Conservation (phyloP, 1,140 invertebrate genomes). For the Aleiodes sp. region DNA sequence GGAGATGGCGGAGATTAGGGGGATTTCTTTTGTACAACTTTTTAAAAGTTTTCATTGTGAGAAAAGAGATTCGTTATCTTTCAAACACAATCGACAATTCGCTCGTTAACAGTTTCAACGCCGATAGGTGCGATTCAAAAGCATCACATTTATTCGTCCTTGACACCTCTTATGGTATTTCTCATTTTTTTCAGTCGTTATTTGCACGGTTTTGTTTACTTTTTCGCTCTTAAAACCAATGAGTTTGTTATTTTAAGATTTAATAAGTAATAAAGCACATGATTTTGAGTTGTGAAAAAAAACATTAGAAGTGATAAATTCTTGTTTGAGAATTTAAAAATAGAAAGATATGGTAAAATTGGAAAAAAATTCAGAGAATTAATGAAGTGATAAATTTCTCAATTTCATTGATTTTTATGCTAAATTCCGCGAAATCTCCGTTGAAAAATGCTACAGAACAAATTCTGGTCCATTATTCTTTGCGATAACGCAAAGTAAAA, state of each 20-base stretch:
- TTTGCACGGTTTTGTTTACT: not conserved
- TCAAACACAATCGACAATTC: slow-evolving; percentile 6
- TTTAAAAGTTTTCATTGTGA: not conserved
- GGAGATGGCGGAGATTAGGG: not conserved
- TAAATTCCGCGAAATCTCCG: no score
- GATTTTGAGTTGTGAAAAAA: no score
- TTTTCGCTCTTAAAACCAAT: not conserved
- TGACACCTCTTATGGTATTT: slow-evolving; percentile 11
- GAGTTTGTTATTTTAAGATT: not conserved
- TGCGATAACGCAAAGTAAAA: no score
- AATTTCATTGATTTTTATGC: no score
- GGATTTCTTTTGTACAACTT: not conserved
- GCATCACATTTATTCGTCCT: not conserved
- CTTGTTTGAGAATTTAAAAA: no score
- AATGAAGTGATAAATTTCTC: no score
- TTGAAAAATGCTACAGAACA: no score
- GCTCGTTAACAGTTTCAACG: slow-evolving; percentile 6
- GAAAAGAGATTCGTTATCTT: not conserved
- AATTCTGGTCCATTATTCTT: no score
- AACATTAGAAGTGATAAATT: no score
- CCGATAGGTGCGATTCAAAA: not conserved
- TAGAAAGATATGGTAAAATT: no score
- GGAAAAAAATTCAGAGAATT: no score
- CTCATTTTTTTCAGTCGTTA: not conserved
- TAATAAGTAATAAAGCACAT: no score